A percentile compares a stretch with the other conserved stretches of the same genome.
These are phyloP conservation scores for Perognathus longimembris DNA, from an alignment of 2,113 vertebrate genomes.

Conservation along the genomic window DNA sequence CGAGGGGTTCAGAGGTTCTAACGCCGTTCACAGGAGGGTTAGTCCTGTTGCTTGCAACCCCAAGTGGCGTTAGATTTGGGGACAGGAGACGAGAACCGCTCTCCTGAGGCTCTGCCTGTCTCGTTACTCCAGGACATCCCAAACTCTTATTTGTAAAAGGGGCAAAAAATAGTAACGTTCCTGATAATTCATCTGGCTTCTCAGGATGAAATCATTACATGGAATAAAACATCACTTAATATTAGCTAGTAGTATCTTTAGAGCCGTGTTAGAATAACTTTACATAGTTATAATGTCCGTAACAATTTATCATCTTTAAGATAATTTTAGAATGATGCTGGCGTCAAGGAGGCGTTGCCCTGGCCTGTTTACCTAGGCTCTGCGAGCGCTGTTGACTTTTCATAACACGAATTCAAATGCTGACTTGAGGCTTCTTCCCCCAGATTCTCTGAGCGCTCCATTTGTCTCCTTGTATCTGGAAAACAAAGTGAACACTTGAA, in stretches of 20 bases:
- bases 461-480: neutral
- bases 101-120: neutral
- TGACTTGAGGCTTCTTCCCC: neutral
- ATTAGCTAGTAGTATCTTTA: neutral
- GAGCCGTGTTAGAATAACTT: neutral
- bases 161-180: neutral
- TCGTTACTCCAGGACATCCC: too few relatives aligned
- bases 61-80: neutral
- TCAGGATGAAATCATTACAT: neutral
- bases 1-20: neutral
- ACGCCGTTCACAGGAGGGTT: neutral
- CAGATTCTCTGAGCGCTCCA: neutral
- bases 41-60: neutral
- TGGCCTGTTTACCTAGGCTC: neutral
- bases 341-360: neutral
- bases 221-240: neutral
- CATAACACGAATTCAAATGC: neutral
- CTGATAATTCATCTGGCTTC: neutral
- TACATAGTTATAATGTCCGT: too few relatives aligned
- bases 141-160: conserved; percentile 13
- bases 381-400: neutral
- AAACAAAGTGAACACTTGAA: neutral
- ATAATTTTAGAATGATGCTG: neutral
- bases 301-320: too few relatives aligned
- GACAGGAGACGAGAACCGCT: neutral